phyloP scores from a whole-genome alignment of 2,113 vertebrate genomes.

The Theristicus caerulescens region DNA sequence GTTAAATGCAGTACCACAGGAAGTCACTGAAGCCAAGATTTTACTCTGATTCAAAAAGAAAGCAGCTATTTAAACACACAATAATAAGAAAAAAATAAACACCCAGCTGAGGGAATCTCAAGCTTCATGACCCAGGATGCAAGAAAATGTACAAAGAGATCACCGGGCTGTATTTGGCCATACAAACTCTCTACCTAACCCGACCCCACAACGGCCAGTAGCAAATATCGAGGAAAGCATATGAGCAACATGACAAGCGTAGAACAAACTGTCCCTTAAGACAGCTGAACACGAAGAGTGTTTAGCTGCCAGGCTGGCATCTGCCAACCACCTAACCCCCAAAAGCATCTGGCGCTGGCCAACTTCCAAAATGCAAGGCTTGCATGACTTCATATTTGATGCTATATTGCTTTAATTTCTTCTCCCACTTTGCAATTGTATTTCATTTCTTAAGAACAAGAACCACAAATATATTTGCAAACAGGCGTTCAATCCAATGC shows the following conservation, averaged over 20 bases:
- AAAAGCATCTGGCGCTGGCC: slow-evolving; percentile 10
- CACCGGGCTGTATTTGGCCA: not conserved
- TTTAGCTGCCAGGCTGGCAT: slow-evolving; percentile 38
- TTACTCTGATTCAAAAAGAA: not conserved
- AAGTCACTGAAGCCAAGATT: slow-evolving; percentile 43
- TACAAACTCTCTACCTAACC: not conserved
- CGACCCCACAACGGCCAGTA: not conserved
- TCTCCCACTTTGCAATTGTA: not conserved
- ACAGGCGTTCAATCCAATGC: not conserved
- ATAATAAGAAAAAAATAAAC: not conserved
- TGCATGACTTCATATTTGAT: not conserved
- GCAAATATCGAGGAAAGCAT: not conserved
- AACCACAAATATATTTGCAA: not conserved
- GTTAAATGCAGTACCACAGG: not conserved
- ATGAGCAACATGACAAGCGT: not conserved
- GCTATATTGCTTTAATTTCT: not conserved
- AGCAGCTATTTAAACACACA: slow-evolving; percentile 24
- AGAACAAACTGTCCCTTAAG: slow-evolving; percentile 36
- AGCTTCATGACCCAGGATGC: not conserved
- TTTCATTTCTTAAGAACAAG: not conserved
- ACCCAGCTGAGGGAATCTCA: not conserved
- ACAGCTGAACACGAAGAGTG: not conserved
- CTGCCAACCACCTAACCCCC: slow-evolving; percentile 35
- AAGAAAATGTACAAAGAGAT: not conserved
- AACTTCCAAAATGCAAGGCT: not conserved